Evolutionary conservation across 2,797 vertebrate species (phyloP).

Genomic region (Coendou prehensilis): DNA sequence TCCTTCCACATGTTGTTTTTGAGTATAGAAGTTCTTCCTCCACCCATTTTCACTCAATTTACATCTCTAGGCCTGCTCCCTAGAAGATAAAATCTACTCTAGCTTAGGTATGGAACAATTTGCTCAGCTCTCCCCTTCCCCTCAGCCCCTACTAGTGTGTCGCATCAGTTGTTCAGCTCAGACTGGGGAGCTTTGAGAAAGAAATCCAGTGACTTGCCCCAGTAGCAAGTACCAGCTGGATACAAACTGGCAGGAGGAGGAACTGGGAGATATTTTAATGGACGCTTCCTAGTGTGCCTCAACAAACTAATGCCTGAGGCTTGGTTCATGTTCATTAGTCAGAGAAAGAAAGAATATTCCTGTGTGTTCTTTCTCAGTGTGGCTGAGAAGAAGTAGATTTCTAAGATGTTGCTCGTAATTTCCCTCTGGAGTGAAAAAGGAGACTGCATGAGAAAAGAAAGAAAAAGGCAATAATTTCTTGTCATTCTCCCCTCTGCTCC

Average conservation of each 20-base stretch:
- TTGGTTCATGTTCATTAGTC: conserved; percentile 33
- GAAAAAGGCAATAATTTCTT: not conserved
- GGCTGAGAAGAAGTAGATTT: not conserved
- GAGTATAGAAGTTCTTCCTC: conserved; percentile 55
- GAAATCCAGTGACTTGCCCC: conserved; percentile 81
- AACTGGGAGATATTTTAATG: conserved; percentile 61
- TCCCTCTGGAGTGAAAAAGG: conserved; percentile 55
- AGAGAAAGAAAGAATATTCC: conserved; percentile 64
- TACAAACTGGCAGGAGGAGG: conserved; percentile 63
- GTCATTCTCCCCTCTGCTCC: not conserved
- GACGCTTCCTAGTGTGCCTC: conserved; percentile 69
- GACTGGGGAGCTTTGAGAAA: conserved; percentile 77
- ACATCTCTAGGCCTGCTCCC: conserved; percentile 57
- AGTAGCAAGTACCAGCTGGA: conserved; percentile 42
- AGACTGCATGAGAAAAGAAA: not conserved
- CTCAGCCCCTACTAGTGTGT: conserved; percentile 61
- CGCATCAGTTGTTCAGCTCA: conserved; percentile 65
- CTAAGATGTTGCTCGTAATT: conserved; percentile 3
- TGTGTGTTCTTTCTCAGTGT: conserved; percentile 71
- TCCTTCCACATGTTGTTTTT: not conserved
- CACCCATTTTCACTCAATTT: conserved; percentile 64
- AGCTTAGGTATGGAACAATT: conserved; percentile 1
- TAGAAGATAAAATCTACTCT: conserved; percentile 57
- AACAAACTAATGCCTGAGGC: conserved; percentile 72
- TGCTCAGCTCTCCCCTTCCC: not conserved